phyloP scores from a whole-genome alignment of 2,113 vertebrate genomes.

The mouse (Mus musculus) region DNA sequence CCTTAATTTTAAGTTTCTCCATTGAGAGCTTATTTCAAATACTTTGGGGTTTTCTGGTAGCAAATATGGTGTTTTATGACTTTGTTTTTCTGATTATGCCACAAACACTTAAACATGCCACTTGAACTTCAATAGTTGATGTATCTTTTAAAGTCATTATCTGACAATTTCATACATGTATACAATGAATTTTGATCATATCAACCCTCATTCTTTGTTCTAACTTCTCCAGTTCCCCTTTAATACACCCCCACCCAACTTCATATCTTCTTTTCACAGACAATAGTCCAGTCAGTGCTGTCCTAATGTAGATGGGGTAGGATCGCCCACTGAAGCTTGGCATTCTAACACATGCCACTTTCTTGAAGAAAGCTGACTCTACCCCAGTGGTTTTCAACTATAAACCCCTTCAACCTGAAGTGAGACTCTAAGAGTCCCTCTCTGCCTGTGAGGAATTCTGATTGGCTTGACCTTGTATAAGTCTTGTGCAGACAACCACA shows the following conservation, averaged over 20 bases:
- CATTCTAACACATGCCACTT: background rate
- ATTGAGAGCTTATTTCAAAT: constrained; percentile 13
- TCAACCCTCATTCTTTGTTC: background rate
- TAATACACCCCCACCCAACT: too few species aligned
- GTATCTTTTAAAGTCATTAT: background rate
- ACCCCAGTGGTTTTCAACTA: background rate
- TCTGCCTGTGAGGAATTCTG: background rate
- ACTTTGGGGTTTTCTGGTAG: background rate
- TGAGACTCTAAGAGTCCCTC: background rate
- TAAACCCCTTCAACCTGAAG: background rate
- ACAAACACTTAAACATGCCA: background rate
- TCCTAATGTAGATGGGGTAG: too few species aligned
- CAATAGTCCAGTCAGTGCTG: background rate
- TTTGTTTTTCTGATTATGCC: background rate
- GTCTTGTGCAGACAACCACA: background rate
- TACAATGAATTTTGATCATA: background rate
- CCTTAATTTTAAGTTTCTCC: background rate
- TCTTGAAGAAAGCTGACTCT: background rate
- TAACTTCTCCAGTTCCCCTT: background rate
- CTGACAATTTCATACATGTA: background rate
- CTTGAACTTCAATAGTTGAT: background rate
- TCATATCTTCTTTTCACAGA: background rate
- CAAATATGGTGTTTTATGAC: background rate
- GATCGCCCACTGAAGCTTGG: background rate
- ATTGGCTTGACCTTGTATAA: background rate